Evolutionary conservation across 1,140 invertebrate genomes (phyloP).

Genomic region (Vanessa tameamea): DNA sequence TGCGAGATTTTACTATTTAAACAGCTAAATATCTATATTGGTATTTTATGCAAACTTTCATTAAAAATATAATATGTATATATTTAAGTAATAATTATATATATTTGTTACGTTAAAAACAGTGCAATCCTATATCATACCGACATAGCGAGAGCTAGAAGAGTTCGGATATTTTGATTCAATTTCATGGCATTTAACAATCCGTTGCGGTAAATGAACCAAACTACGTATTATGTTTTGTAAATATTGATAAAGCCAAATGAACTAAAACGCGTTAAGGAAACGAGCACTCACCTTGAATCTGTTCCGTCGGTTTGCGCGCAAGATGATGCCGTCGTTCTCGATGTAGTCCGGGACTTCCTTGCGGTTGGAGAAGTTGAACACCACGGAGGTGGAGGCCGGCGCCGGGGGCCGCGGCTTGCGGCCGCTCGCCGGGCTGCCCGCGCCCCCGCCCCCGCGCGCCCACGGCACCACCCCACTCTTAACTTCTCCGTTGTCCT

Average conservation of each 20-base stretch:
- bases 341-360: constrained; percentile 94
- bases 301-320: constrained; percentile 84
- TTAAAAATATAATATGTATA: no score
- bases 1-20: no score
- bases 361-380: constrained; percentile 91
- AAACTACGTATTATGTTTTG: neutral
- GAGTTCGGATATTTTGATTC: no score
- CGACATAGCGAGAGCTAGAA: no score
- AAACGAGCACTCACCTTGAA: constrained; percentile 84
- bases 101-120: no score
- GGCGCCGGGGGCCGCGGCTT: constrained; percentile 49
- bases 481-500: constrained; percentile 45
- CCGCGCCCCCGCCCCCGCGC: constrained; percentile 35
- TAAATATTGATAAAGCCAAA: neutral
- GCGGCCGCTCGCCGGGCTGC: constrained; percentile 26
- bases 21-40: no score
- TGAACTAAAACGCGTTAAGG: neutral
- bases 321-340: constrained; percentile 90
- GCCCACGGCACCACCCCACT: constrained; percentile 44
- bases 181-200: no score
- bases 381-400: constrained; percentile 88
- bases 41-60: no score
- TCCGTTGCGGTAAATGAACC: no score
- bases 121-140: no score
- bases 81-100: no score